phyloP scores from a whole-genome alignment of 2,113 vertebrate species.

The Ciconia stormi region DNA sequence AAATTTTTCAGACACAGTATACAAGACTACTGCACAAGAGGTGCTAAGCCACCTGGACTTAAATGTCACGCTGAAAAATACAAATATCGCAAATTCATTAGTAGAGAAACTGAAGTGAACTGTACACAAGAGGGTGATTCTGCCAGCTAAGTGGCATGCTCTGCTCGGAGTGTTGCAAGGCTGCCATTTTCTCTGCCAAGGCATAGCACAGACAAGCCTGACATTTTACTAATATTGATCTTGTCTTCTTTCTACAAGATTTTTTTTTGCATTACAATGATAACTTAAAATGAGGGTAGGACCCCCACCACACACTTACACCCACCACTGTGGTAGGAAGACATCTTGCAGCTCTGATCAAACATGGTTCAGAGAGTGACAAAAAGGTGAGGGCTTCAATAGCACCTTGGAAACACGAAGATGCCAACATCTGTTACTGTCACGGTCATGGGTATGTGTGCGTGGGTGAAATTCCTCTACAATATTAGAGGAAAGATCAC shows the following conservation, averaged over 20 bases:
- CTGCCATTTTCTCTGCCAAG: not conserved
- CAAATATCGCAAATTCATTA: not conserved
- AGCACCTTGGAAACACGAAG: not conserved
- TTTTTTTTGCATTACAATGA: not conserved
- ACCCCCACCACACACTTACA: not conserved
- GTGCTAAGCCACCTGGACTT: not conserved
- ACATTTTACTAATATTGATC: not conserved
- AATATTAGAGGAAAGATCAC: not conserved
- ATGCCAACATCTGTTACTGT: not conserved
- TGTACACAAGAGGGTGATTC: not conserved
- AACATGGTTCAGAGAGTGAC: not conserved
- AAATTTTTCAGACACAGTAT: not conserved
- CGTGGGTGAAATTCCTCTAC: not conserved
- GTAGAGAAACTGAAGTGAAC: not conserved
- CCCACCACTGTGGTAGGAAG: not conserved
- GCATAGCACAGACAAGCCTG: not conserved
- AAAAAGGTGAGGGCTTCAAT: not conserved
- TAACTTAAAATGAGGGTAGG: not conserved
- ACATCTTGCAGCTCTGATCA: not conserved
- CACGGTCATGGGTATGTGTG: not conserved
- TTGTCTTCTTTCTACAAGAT: not conserved
- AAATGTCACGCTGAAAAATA: not conserved
- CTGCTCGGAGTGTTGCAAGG: not conserved
- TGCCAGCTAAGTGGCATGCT: not conserved
- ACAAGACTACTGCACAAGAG: not conserved